Base-by-base conservation (phyloP, 1,140 invertebrate species). In the Thaumatotibia leucotreta region DNA sequence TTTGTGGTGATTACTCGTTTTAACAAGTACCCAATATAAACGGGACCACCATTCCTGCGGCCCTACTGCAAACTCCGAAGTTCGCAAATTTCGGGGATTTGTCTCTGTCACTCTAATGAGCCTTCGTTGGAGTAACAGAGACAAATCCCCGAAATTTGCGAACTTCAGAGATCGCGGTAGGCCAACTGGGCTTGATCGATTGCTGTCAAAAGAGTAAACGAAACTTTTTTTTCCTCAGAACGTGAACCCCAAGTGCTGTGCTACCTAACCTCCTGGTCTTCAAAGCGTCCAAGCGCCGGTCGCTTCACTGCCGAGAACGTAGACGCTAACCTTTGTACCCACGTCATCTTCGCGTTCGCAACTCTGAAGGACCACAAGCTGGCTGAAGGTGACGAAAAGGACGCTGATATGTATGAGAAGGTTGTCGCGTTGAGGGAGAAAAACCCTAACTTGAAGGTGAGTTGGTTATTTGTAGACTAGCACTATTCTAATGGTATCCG, bases 251-350 rank as follows among this genome's bases (percentile, higher is more conserved):
- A 97, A 91, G 94, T 98, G 0, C 95, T 99, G 72, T 99, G 98
- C 84, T 99, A 99, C 82, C 93, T 97, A 83, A 98, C 98, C 1
- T 98, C 96, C 73, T 99, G 98, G 98, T 97, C 97, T 0, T 94
- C 96, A 67, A 98, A 98, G 82, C 92, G 97, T 52, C 95, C 97
- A 0, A 96, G 96, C 45, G 92, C 94, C 22, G 97, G 97, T 5
- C 95, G 95, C 84, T 99, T 98, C 87, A 93, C 93, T 50, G 96
- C 97, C 0, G 96, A 97, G 69, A 95, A 98, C 81, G 94, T 99
- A 9, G 96, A 98, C 82, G 92, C 97, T 0, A 93, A 86, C 20
- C 94, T 98, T 0, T 99, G 98, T 84, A 98, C 97, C 0, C 97
- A 99, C 86, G 92, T 99, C 14, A 95, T 99, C 23, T 99, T 97